Conservation (phyloP, 2,113 vertebrate genomes). For the Willisornis vidua region DNA sequence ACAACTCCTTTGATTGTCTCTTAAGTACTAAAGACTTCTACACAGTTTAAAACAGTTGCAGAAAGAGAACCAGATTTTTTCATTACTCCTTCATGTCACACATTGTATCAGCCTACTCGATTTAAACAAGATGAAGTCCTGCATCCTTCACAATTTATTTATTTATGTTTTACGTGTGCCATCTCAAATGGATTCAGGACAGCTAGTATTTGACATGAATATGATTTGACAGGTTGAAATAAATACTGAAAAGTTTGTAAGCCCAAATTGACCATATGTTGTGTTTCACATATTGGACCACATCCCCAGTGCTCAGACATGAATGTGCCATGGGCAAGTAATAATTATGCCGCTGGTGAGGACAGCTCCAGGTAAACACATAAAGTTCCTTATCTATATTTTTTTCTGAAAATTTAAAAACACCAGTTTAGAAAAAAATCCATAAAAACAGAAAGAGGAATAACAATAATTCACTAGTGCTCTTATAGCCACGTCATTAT, state of each 20-base stretch:
- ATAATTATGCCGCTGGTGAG: not conserved
- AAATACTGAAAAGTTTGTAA: not conserved
- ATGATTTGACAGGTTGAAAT: not conserved
- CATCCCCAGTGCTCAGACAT: not conserved
- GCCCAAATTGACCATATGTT: not conserved
- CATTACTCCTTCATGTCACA: not conserved
- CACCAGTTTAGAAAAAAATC: not conserved
- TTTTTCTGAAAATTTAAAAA: not conserved
- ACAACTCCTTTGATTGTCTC: not conserved
- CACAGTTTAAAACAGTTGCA: not conserved
- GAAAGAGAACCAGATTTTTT: not conserved
- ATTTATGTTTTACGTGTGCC: not conserved
- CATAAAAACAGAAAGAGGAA: rapidly evolving
- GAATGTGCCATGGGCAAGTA: not conserved
- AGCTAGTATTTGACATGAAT: not conserved
- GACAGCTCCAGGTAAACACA: not conserved
- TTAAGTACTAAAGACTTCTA: not conserved
- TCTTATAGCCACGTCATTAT: not conserved
- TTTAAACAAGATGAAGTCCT: not conserved
- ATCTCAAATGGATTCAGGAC: not conserved
- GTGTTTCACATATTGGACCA: not conserved
- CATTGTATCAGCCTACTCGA: not conserved
- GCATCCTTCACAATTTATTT: not conserved
- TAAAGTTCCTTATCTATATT: not conserved
- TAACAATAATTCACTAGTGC: not conserved